phyloP scores from a whole-genome alignment of 2,113 vertebrate genomes.

The Tautogolabrus adspersus region DNA sequence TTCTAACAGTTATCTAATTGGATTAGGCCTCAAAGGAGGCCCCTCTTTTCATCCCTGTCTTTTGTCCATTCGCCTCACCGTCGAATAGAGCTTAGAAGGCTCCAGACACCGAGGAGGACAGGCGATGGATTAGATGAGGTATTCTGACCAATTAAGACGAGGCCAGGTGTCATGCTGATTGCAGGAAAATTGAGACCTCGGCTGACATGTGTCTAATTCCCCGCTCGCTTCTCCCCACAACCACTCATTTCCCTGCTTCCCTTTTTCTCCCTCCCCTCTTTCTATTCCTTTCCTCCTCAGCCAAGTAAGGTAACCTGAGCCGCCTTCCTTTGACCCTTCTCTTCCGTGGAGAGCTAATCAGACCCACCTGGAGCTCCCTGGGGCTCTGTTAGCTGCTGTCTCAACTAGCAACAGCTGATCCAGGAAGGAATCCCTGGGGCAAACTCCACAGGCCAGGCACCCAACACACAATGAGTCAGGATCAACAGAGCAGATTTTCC shows the following conservation, averaged over 20 bases:
- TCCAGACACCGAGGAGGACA: slow-evolving; percentile 57
- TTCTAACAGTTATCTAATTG: slow-evolving; percentile 80
- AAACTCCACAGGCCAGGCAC: slow-evolving; percentile 56
- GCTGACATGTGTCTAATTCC: slow-evolving; percentile 75
- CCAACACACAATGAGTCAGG: slow-evolving; percentile 58
- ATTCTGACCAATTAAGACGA: slow-evolving; percentile 82
- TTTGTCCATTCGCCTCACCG: slow-evolving; percentile 65
- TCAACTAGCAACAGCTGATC: slow-evolving; percentile 81
- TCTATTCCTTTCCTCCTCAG: slow-evolving; percentile 21
- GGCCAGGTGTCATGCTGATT: slow-evolving; percentile 82
- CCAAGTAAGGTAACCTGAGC: slow-evolving; percentile 70
- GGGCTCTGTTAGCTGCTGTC: slow-evolving; percentile 74
- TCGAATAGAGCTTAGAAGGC: slow-evolving; percentile 64
- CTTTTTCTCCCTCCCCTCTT: slow-evolving; percentile 11
- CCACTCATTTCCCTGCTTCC: slow-evolving; percentile 58
- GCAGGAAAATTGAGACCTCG: slow-evolving; percentile 75
- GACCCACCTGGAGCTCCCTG: slow-evolving; percentile 78
- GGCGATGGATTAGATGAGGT: slow-evolving; percentile 73
- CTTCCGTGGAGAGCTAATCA: slow-evolving; percentile 81
- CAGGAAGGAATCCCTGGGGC: slow-evolving; percentile 61
- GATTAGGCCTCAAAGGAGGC: slow-evolving; percentile 79
- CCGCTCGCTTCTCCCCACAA: slow-evolving; percentile 60
- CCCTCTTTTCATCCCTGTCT: slow-evolving; percentile 65
- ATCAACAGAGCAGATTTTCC: slow-evolving; percentile 59
- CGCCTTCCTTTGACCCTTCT: slow-evolving; percentile 79